Conservation (phyloP, 2,797 vertebrate species). For the Ispidina lecontei region DNA sequence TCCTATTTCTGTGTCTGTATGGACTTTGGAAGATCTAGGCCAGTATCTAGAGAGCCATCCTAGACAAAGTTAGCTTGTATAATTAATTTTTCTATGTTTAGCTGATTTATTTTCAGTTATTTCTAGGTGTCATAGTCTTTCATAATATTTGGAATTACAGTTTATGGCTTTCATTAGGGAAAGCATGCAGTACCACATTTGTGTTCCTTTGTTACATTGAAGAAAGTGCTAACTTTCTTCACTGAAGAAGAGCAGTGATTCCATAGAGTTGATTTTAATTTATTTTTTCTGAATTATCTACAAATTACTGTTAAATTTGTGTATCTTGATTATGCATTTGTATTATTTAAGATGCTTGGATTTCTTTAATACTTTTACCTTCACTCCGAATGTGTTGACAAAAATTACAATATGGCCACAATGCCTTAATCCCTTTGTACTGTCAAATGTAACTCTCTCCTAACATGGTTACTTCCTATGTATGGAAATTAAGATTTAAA, state of each 20-base stretch:
- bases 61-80: background rate
- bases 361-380: background rate
- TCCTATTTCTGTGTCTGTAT: background rate
- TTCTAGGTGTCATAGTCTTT: background rate
- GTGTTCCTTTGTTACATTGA: background rate
- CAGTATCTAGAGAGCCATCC: background rate
- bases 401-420: background rate
- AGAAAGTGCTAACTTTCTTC: background rate
- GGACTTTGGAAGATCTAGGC: background rate
- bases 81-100: background rate
- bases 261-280: background rate
- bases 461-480: background rate
- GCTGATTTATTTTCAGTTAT: background rate
- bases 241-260: background rate
- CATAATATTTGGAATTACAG: background rate
- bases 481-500: background rate
- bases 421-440: background rate
- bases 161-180: background rate
- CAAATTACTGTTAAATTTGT: background rate
- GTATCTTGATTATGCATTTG: background rate
- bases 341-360: background rate
- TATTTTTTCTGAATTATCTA: background rate
- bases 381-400: background rate
- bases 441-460: background rate
- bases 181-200: background rate